Evolutionary conservation across 2,113 vertebrate species (phyloP), one percentile per base, ranked within the genome.

Genomic region (Eublepharis macularius): DNA sequence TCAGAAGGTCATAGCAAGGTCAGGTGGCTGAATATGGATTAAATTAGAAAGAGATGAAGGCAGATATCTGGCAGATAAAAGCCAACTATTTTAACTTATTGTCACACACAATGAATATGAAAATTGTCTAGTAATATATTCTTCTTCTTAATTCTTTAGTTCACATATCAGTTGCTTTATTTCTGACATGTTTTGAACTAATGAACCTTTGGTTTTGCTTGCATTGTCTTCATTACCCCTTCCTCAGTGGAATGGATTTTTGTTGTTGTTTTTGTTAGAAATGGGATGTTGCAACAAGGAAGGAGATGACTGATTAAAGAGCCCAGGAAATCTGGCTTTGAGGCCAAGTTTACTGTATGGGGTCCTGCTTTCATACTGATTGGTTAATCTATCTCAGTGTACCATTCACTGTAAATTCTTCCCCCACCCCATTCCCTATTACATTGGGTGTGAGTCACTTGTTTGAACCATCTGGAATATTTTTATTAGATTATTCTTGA

Each of bases 1-100:
- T 81, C 47, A 43, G 12, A 63, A 34, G 39, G 47, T 76, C 63
- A 78, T 72, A 41, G 36, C 75, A 57, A 85, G 72, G 47, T 82
- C 47, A 82, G 47, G 54, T 75, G 79, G 36, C 45, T 86, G 29
- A 86, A 34, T 54, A 66, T 34, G 32, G 63, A 86, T 81, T 57
- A 76, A 57, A 57, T 17, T 29, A 34, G 47, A 79, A 86, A 82
- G 60, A 36, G 45, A 17, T 70, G 26, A 49, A 86, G 74, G 9
- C 26, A 29, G 60, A 80, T 49, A 60, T 29, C 39, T 34, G 69
- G 12, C 11, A 24, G 39, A 79, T 74, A 57, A 60, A 72, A 78
- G 49, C 19, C 36, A 14, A 65, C n/a, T 13, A 10, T 39, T 34
- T 39, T 9, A 47, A 32, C 54, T 21, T 73, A 74, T 75, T 54